phyloP scores from a whole-genome alignment of 2,797 vertebrate genomes.

The Psittacula echo region DNA sequence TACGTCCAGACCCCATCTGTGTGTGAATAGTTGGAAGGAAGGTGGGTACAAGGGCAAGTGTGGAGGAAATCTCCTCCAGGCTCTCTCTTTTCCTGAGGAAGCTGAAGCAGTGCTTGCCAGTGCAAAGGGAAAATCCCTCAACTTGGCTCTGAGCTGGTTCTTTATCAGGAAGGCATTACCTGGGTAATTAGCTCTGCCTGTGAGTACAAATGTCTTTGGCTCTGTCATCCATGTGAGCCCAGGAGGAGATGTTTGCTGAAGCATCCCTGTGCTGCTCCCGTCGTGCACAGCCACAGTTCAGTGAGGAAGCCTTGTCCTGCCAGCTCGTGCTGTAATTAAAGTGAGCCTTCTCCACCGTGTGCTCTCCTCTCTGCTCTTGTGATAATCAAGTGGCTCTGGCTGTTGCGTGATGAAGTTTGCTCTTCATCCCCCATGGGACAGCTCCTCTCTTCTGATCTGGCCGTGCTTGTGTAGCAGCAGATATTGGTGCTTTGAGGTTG shows the following conservation, averaged over 20 bases:
- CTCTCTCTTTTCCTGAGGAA: background rate
- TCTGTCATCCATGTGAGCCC: background rate
- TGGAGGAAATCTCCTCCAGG: background rate
- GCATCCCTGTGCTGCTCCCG: background rate
- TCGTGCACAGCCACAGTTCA: background rate
- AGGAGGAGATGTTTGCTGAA: conserved; percentile 10
- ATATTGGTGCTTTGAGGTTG: background rate
- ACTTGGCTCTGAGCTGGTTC: conserved; percentile 20
- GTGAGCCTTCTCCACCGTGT: background rate
- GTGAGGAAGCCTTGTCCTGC: background rate
- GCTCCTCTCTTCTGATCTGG: background rate
- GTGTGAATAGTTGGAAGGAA: background rate
- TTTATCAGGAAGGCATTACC: conserved; percentile 36
- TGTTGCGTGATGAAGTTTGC: background rate
- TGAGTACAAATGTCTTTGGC: conserved; percentile 23
- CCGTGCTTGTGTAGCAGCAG: background rate
- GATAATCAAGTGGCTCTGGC: background rate
- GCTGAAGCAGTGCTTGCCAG: background rate
- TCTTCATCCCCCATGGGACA: background rate
- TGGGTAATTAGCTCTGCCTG: conserved; percentile 54
- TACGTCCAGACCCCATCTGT: fast-evolving
- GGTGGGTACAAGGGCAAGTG: background rate
- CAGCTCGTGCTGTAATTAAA: background rate
- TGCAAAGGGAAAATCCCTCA: background rate
- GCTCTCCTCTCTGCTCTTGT: background rate